Evolutionary conservation across 2,888 invertebrate genomes (phyloP), one percentile per base, ranked within the genome.

Genomic region (Harmothoe impar): DNA sequence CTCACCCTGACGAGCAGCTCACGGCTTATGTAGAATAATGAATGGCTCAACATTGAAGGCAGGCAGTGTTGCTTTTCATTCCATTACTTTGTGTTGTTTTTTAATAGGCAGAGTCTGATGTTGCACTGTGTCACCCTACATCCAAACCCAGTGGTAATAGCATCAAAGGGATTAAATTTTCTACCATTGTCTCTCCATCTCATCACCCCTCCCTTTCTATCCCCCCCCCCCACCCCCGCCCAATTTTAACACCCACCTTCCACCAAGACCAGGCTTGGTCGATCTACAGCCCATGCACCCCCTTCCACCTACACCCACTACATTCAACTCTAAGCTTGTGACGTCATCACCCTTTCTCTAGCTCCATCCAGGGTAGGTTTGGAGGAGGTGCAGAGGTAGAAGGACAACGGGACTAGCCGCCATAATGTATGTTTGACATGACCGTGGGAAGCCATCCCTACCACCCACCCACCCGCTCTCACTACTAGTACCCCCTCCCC

Each of bases 341-440:
- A 72, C 72, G 72, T 72, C 72, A 72, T 72, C 72, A 72, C 72
- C 72, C 29, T 20, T 35, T 43, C 43, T 84, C 17, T 33, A 7
- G 15, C 84, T 84, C 43, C 51, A 84, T 84, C 84, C 84, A 84
- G 35, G 84, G 84, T 35, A 84, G 20, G 43, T 12, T 5, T 29
- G 33, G 78, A 35, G 84, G 51, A 84, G 35, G 43, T 10, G 12
- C 7, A n/a, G n/a, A 62, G 62, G 20, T 62, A n/a, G 20, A 72
- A 25, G 72, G 72, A 72, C 72, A 72, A 29, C 29, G 29, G 72
- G 29, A 72, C 3, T 15, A 25, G 72, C 72, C 29, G 25, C 25
- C n/a, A 84, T 84, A 84, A 84, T 84, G 84, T 84, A 84, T 84
- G 84, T 84, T 84, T 84, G 84, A 84, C 84, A 84, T 84, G 84